Evolutionary conservation across 2,113 vertebrate genomes (phyloP).

Genomic region (Bucco capensis): DNA sequence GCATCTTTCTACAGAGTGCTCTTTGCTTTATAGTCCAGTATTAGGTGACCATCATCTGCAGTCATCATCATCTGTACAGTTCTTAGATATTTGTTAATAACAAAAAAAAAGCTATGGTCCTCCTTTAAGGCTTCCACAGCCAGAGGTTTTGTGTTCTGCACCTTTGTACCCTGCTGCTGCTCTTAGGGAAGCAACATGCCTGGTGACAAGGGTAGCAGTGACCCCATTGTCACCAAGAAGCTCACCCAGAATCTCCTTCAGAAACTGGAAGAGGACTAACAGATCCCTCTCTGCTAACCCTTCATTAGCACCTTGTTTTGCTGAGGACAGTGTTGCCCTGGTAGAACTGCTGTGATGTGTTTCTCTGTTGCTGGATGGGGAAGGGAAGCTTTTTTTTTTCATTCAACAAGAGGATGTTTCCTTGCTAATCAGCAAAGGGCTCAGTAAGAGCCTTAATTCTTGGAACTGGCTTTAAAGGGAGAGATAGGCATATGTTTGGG

Average conservation of each 20-base stretch:
- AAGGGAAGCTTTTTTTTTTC: neutral
- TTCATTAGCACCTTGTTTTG: neutral
- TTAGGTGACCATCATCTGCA: neutral
- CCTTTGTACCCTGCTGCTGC: neutral
- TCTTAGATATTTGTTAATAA: neutral
- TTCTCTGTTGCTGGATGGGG: neutral
- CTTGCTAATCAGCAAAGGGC: neutral
- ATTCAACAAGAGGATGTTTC: neutral
- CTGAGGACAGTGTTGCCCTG: neutral
- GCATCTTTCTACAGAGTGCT: accelerated
- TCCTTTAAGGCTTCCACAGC: neutral
- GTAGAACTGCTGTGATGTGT: neutral
- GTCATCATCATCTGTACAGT: accelerated
- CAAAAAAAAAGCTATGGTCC: accelerated
- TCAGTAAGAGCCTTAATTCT: neutral
- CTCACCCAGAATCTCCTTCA: neutral
- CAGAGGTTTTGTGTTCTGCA: neutral
- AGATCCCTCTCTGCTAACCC: neutral
- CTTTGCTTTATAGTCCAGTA: neutral
- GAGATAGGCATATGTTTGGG: neutral
- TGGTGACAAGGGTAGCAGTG: neutral
- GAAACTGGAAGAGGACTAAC: neutral
- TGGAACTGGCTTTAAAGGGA: neutral
- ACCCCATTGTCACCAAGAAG: accelerated
- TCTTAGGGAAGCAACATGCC: accelerated